A percentile compares a stretch with the other conserved stretches of the same genome.
These are phyloP conservation scores for Macrostomum lignano DNA, from an alignment of 1,140 invertebrate genomes.

Conservation along the genomic window DNA sequence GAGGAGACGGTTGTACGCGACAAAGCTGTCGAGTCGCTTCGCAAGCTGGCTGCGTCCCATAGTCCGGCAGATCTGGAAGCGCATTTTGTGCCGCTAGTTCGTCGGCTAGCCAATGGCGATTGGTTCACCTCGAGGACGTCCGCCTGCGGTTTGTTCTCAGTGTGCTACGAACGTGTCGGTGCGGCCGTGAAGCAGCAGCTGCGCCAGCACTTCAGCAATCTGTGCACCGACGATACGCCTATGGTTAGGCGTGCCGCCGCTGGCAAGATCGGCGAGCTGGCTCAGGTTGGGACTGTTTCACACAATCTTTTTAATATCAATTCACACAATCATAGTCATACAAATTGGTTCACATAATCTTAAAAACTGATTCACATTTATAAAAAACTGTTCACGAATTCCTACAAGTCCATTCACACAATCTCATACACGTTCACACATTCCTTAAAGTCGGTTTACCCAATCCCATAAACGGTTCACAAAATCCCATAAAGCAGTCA, in stretches of 20 bases:
- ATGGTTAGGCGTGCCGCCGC: constrained; percentile 90
- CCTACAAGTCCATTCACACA: no score
- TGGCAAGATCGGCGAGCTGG: constrained; percentile 75
- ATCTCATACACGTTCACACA: no score
- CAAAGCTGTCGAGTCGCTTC: constrained; percentile 82
- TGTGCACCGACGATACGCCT: constrained; percentile 94
- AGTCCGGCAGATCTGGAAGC: constrained; percentile 45
- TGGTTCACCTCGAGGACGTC: constrained; percentile 92
- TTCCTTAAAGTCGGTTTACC: no score
- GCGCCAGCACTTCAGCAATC: constrained; percentile 34
- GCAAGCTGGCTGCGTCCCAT: constrained; percentile 59
- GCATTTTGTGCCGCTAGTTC: constrained; percentile 4
- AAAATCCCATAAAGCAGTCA: no score
- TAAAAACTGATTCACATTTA: no score
- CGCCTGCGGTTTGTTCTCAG: constrained; percentile 65
- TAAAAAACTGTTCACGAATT: no score
- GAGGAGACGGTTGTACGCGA: constrained; percentile 98
- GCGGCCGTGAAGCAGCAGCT: constrained; percentile 12
- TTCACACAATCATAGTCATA: no score
- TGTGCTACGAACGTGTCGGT: constrained; percentile 37
- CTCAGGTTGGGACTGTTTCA: no score
- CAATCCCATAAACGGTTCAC: no score
- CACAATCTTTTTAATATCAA: no score
- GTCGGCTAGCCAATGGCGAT: constrained; percentile 32
- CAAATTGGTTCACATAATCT: no score